Evolutionary conservation across 2,113 vertebrate genomes (phyloP), one percentile per base, ranked within the genome.

Genomic region (Atractosteus spatula): DNA sequence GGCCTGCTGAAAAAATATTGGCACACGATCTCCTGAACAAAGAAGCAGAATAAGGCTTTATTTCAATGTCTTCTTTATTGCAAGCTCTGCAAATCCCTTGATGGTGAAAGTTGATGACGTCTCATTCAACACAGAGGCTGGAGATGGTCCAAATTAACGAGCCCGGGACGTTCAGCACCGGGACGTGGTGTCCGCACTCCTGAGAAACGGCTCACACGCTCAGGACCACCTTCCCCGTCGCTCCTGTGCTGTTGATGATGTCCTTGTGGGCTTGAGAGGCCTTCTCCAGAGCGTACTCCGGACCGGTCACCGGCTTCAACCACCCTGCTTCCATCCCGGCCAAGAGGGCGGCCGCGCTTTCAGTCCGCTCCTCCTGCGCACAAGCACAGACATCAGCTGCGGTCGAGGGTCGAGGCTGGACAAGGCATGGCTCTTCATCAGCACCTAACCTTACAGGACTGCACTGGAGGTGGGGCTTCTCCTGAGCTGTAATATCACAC

Each of bases 151-250:
- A 29, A 29, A 29, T 29, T 29, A 29, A 29, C 17, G 17, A 29
- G 17, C 17, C 17, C 17, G 17, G 17, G 17, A 29, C 17, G 17
- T 29, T 1, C 17, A 29, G 29, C 29, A 29, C 29, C 29, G 29
- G 29, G 1, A 2, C 2, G 29, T 29, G 29, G 29, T 29, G 29
- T 29, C 29, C 29, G 29, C 29, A 29, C 2, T 2, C 8, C n/a
- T 4, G 56, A 11, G 56, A 4, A 1, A 13, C 57, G n/a, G 43
- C 62, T 82, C 66, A 80, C 42, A 87, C 79, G 41, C 89, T 73
- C 7, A 96, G 90, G 72, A 96, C 77, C 90, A 95, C 92, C 84
- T 95, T 96, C 7, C 94, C 94, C n/a, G 41, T 68, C 55, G 93
- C 84, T 17, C 93, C 93, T 10, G 78, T 56, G 75, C 77, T 71